Evolutionary conservation across 1,140 invertebrate genomes (phyloP).

Genomic region (Pogonomyrmex californicus): DNA sequence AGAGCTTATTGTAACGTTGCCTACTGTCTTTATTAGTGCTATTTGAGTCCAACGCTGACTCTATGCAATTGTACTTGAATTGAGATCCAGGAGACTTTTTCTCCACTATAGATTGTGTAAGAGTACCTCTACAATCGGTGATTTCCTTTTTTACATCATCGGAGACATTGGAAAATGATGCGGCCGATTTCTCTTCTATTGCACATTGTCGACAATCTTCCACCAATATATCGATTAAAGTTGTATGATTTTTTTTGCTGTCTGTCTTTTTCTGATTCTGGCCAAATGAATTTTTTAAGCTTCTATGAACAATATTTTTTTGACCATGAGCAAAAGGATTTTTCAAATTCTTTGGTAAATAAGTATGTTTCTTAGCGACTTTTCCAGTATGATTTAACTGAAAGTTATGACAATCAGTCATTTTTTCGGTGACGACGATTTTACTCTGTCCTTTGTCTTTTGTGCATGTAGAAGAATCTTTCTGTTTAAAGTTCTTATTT

Average conservation of each 20-base stretch:
- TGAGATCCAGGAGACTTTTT: slow-evolving; percentile 70
- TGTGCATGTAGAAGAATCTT: slow-evolving; percentile 44
- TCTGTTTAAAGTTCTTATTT: slow-evolving; percentile 44
- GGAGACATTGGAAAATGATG: slow-evolving; percentile 69
- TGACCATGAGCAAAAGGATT: slow-evolving; percentile 68
- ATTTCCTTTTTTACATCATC: slow-evolving; percentile 65
- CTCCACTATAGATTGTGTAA: slow-evolving; percentile 64
- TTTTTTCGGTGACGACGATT: slow-evolving; percentile 26
- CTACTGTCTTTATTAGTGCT: slow-evolving; percentile 71
- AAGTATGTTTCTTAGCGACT: slow-evolving; percentile 64
- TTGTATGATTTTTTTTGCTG: slow-evolving; percentile 63
- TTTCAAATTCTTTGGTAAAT: slow-evolving; percentile 70
- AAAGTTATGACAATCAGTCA: slow-evolving; percentile 41
- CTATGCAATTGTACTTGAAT: slow-evolving; percentile 73
- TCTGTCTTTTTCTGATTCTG: slow-evolving; percentile 63
- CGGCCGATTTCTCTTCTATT: slow-evolving; percentile 63
- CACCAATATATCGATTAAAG: slow-evolving; percentile 80
- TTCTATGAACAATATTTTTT: slow-evolving; percentile 71
- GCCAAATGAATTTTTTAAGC: slow-evolving; percentile 67
- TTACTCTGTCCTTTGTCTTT: slow-evolving; percentile 65
- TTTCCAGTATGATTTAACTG: slow-evolving; percentile 61
- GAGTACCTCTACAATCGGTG: slow-evolving; percentile 65
- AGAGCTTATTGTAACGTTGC: slow-evolving; percentile 71
- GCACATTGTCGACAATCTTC: slow-evolving; percentile 78
- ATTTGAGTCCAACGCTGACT: slow-evolving; percentile 72